These are phyloP conservation scores for Diachrysia chrysitis DNA, from an alignment of 2,888 invertebrate species.

Conservation along the genomic window DNA sequence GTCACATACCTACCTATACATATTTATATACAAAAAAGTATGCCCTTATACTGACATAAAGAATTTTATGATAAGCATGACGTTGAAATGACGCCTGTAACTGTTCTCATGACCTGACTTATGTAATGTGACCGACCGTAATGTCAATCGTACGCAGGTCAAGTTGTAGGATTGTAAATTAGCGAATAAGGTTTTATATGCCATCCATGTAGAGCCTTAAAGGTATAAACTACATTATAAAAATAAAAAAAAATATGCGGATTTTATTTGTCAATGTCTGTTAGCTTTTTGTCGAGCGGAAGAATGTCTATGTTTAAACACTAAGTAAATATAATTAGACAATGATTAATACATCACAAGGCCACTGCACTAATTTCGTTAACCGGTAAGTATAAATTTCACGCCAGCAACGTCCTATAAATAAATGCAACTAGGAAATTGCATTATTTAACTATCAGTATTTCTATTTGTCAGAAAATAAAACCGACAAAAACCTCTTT, in stretches of 20 bases:
- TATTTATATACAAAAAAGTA: slow-evolving; percentile 7
- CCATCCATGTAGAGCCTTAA: background rate
- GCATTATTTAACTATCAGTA: slow-evolving; percentile 35
- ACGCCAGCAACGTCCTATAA: slow-evolving; percentile 42
- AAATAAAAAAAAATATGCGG: too few species aligned
- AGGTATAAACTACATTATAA: background rate
- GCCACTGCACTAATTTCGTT: slow-evolving; percentile 25
- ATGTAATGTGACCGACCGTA: slow-evolving; percentile 26
- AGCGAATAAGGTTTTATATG: background rate
- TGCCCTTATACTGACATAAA: slow-evolving; percentile 40
- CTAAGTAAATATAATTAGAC: background rate
- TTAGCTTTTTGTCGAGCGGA: background rate
- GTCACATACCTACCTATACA: too few species aligned
- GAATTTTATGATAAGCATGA: slow-evolving; percentile 9
- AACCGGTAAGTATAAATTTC: slow-evolving; percentile 44
- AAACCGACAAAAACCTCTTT: slow-evolving; percentile 12
- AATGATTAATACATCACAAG: slow-evolving; percentile 12
- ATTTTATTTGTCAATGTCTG: too few species aligned
- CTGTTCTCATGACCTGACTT: slow-evolving; percentile 18
- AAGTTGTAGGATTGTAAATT: background rate
- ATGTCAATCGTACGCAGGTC: background rate
- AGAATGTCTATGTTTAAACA: background rate
- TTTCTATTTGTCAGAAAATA: slow-evolving; percentile 45
- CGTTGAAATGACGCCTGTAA: slow-evolving; percentile 23
- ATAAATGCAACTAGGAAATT: slow-evolving; percentile 58